phyloP scores from a whole-genome alignment of 2,113 vertebrate genomes.

The Macaca mulatta region DNA sequence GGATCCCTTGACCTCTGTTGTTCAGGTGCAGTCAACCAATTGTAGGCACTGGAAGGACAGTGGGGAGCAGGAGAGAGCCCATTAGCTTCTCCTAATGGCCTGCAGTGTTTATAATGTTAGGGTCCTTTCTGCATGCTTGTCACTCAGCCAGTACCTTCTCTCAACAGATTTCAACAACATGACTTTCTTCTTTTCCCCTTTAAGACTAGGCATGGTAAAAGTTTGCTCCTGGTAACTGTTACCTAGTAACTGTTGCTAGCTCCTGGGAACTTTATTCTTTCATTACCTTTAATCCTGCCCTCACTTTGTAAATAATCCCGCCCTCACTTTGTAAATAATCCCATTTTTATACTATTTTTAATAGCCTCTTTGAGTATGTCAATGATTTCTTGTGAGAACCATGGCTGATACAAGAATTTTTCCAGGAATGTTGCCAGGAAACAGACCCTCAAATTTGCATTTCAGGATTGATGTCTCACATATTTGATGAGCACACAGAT shows the following conservation, averaged over 20 bases:
- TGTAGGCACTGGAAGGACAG: background rate
- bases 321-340: background rate
- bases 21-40: background rate
- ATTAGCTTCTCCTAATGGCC: background rate
- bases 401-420: background rate
- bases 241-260: background rate
- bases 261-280: background rate
- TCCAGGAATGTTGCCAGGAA: background rate
- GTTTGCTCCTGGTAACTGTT: background rate
- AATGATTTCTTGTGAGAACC: background rate
- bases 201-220: background rate
- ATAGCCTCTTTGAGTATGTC: background rate
- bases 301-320: background rate
- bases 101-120: background rate
- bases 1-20: background rate
- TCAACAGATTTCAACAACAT: background rate
- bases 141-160: background rate
- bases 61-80: background rate
- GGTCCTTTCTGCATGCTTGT: background rate
- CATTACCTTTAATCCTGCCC: background rate
- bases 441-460: background rate
- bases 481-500: background rate
- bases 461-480: background rate
- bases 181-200: background rate
- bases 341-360: background rate